Base-by-base conservation (phyloP, 2,797 vertebrate genomes). In the Peromyscus aztecus region DNA sequence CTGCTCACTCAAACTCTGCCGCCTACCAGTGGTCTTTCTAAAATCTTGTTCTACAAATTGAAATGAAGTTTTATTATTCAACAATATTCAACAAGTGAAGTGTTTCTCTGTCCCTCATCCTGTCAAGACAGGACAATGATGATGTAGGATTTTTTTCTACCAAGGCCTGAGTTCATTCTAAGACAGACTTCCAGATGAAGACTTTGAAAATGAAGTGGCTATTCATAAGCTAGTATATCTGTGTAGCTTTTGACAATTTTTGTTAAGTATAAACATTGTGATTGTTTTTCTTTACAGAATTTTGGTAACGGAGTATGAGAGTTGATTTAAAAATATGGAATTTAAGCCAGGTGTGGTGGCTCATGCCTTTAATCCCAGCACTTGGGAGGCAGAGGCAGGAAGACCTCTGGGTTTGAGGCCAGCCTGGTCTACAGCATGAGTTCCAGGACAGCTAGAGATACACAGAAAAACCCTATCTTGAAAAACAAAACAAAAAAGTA, bases 1-100 rank as follows among this genome's bases (percentile, higher is more conserved):
- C 7, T 43, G 80, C 81, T 14, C 77, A 13, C 37, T 84, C 65
- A 75, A 75, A 85, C 2, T 31, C 59, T 61, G 1, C 12, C 14
- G 61, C 31, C 14, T 80, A 10, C 8, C 49, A 91, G n/a, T 17
- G 49, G 87, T 75, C 88, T 24, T 69, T 77, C 52, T 43, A 73
- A 71, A 76, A 46, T 59, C 4, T 59, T 82, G 37, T 61, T 69
- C 71, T 92, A 92, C 95, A 87, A 43, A 90, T 27, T 27, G n/a
- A 95, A n/a, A 69, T 67, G 23, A 89, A 91, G 73, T 13, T 76
- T 75, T 27, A 55, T 19, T 89, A 77, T 73, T 92, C 95, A 67
- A 80, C 17, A 52, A n/a, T 75, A 46, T 80, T 84, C 27, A 65
- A 63, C 8, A 63, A 77, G 29, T 40, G 8, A 71, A 73, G 85